Conservation (phyloP, 2,888 invertebrate species). For the Laothoe populi region DNA sequence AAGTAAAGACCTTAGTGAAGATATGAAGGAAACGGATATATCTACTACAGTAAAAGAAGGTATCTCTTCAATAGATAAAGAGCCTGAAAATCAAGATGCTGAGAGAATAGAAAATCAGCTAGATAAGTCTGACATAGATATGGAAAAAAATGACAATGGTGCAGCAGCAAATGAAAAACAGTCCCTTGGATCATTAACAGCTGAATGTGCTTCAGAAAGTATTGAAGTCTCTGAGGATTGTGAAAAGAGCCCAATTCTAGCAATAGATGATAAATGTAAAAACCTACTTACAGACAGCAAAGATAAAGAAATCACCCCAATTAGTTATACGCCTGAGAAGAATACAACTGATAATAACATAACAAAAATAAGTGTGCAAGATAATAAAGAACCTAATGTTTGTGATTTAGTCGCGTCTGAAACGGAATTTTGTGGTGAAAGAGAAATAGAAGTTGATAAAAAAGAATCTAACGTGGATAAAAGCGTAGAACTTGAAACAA, state of each 20-base stretch:
- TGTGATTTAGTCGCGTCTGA: background rate
- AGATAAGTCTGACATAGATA: slow-evolving; percentile 8
- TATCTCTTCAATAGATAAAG: slow-evolving; percentile 26
- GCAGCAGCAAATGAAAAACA: background rate
- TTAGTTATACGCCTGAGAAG: background rate
- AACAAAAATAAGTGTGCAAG: background rate
- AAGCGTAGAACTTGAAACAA: background rate
- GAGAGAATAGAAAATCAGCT: slow-evolving; percentile 5
- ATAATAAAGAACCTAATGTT: background rate
- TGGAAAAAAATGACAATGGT: background rate
- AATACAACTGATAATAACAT: background rate
- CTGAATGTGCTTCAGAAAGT: background rate
- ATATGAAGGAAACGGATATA: slow-evolving; percentile 22
- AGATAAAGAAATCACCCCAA: background rate
- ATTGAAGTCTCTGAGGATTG: background rate
- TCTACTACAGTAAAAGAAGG: slow-evolving; percentile 23
- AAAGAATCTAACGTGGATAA: background rate
- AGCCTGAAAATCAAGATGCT: slow-evolving; percentile 4
- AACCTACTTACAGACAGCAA: too few relatives aligned
- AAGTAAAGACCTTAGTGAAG: slow-evolving; percentile 38
- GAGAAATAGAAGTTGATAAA: slow-evolving; percentile 24
- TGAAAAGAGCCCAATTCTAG: background rate
- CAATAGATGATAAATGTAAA: background rate
- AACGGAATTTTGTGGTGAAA: slow-evolving; percentile 25
- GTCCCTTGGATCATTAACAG: background rate